Evolutionary conservation across 2,888 invertebrate genomes (phyloP).

Genomic region (Imbricaverruca yamaguchii): DNA sequence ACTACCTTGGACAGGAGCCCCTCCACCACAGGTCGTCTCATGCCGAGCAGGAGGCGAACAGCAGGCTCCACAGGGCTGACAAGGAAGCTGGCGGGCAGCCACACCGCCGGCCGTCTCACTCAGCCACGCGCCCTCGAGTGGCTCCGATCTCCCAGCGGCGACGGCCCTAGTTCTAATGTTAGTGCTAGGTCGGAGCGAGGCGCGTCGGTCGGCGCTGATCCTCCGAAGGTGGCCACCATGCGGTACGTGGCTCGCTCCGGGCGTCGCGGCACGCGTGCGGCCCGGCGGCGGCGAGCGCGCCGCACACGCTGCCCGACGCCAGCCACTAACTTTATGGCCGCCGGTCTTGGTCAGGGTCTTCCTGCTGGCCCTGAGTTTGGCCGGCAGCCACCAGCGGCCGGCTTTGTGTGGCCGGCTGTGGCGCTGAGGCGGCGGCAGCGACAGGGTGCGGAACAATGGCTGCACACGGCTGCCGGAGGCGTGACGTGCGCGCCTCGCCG

Average conservation of each 20-base stretch:
- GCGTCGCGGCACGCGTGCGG: not conserved
- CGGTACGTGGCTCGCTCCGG: not conserved
- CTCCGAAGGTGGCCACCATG: not conserved
- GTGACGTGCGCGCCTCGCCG: not conserved
- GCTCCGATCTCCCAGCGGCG: not conserved
- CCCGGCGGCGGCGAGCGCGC: not conserved
- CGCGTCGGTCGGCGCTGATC: not conserved
- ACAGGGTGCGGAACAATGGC: conserved; percentile 9
- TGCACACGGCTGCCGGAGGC: not conserved
- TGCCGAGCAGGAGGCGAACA: not conserved
- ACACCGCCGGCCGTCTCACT: not conserved
- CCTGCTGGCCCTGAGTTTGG: not conserved
- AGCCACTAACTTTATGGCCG: not conserved
- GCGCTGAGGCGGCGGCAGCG: not conserved
- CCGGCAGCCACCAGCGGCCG: conserved; percentile 17
- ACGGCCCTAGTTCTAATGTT: not conserved
- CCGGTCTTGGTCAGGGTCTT: not conserved
- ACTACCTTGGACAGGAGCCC: not conserved
- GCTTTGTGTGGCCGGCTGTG: not conserved
- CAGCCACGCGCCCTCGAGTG: not conserved
- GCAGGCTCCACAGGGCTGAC: no score
- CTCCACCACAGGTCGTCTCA: not conserved
- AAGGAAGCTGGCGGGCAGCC: not conserved
- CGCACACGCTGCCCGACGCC: not conserved
- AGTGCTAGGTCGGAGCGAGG: not conserved